Conservation (phyloP, 2,113 vertebrate species). For the Caloenas nicobarica region DNA sequence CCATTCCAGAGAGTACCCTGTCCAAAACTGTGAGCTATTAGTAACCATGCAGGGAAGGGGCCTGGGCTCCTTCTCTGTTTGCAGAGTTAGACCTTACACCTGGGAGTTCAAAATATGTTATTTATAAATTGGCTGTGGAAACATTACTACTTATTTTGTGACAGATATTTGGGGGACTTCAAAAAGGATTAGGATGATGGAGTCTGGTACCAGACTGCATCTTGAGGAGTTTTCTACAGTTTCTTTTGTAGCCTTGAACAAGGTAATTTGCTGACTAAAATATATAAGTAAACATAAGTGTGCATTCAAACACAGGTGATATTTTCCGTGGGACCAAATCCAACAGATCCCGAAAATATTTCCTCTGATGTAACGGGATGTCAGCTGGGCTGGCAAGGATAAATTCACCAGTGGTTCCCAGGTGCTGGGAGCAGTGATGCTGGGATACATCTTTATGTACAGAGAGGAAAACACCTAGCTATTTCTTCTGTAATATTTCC, state of each 20-base stretch:
- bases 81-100: neutral
- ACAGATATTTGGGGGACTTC: neutral
- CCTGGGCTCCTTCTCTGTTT: neutral
- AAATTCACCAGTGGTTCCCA: neutral
- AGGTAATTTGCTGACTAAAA: neutral
- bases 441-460: neutral
- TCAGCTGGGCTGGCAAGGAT: neutral
- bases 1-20: neutral
- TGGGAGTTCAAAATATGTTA: neutral
- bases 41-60: neutral
- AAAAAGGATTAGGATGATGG: neutral
- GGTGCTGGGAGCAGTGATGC: neutral
- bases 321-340: neutral
- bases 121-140: slow-evolving; percentile 14
- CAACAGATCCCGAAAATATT: neutral
- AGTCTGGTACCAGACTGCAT: neutral
- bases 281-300: neutral
- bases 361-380: neutral
- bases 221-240: neutral
- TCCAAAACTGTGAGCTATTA: neutral
- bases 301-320: neutral
- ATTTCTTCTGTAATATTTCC: neutral
- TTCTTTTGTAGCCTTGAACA: neutral
- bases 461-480: neutral
- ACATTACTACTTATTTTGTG: neutral